These are phyloP conservation scores for Drosophila quinaria DNA, from an alignment of 2,888 invertebrate species.

Conservation along the genomic window DNA sequence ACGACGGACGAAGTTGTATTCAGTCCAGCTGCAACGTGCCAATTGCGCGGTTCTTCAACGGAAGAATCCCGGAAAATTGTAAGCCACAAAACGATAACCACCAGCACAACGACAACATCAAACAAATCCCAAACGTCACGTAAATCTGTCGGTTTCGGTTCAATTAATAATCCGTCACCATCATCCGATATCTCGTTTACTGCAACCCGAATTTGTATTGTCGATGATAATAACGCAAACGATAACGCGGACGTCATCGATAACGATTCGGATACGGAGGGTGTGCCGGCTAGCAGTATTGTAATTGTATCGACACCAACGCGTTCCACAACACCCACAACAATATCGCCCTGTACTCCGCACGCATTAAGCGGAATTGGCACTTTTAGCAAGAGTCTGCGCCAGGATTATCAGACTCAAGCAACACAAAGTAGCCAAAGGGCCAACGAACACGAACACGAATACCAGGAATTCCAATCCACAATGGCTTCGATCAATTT, in stretches of 20 bases:
- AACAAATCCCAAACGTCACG: constrained; percentile 48
- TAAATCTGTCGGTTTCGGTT: constrained; percentile 55
- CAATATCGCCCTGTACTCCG: constrained; percentile 45
- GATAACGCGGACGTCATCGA: constrained; percentile 54
- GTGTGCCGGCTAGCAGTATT: constrained; percentile 78
- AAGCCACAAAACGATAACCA: constrained; percentile 73
- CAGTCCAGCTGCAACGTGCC: constrained; percentile 82
- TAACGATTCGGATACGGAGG: constrained; percentile 83
- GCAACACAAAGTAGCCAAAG: constrained; percentile 63
- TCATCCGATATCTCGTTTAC: constrained; percentile 61
- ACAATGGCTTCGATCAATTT: constrained; percentile 90
- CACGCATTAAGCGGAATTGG: constrained; percentile 69
- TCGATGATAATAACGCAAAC: constrained; percentile 27
- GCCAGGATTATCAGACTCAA: constrained; percentile 75
- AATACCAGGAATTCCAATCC: constrained; percentile 87
- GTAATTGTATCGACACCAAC: constrained; percentile 79
- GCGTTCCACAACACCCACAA: constrained; percentile 62
- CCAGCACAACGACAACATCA: constrained; percentile 46
- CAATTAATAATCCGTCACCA: constrained; percentile 18
- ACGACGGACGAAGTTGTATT: constrained; percentile 52
- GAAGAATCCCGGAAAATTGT: constrained; percentile 82
- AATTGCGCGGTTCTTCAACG: constrained; percentile 83
- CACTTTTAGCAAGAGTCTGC: constrained; percentile 83
- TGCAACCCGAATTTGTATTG: constrained; percentile 61
- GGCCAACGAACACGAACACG: constrained; percentile 68